Conservation (phyloP, 2,113 vertebrate species). For the Tautogolabrus adspersus region DNA sequence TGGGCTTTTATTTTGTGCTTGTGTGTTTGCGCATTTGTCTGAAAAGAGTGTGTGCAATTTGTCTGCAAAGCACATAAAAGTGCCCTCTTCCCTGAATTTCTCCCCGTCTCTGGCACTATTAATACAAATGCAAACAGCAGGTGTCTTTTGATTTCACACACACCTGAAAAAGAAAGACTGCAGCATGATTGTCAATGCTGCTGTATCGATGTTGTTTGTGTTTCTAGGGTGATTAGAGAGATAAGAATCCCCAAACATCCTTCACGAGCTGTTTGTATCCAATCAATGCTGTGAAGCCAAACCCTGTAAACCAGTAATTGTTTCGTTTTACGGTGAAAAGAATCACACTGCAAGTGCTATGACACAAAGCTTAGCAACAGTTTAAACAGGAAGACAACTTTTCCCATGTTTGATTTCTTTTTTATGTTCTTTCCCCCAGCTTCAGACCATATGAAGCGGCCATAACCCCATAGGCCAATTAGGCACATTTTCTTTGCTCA, state of each 20-base stretch:
- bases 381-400: too few relatives aligned
- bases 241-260: conserved; percentile 45
- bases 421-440: too few relatives aligned
- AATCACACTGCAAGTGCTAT: too few relatives aligned
- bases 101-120: conserved; percentile 11
- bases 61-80: not conserved
- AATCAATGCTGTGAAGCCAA: conserved; percentile 36
- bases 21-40: not conserved
- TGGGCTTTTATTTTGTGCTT: not conserved
- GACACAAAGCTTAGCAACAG: too few relatives aligned
- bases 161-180: too few relatives aligned
- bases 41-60: not conserved
- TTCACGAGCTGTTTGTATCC: conserved; percentile 25
- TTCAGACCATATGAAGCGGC: too few relatives aligned
- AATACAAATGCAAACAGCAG: conserved; percentile 2
- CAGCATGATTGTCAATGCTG: not conserved
- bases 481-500: too few relatives aligned
- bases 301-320: too few relatives aligned
- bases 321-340: too few relatives aligned
- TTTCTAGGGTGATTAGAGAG: conserved; percentile 29
- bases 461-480: too few relatives aligned
- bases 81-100: not conserved
- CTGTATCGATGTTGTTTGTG: too few relatives aligned
- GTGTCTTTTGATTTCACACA: conserved; percentile 5
- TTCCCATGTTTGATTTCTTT: too few relatives aligned